These are phyloP conservation scores for Percina caprodes DNA, from an alignment of 2,113 vertebrate species.

Conservation along the genomic window DNA sequence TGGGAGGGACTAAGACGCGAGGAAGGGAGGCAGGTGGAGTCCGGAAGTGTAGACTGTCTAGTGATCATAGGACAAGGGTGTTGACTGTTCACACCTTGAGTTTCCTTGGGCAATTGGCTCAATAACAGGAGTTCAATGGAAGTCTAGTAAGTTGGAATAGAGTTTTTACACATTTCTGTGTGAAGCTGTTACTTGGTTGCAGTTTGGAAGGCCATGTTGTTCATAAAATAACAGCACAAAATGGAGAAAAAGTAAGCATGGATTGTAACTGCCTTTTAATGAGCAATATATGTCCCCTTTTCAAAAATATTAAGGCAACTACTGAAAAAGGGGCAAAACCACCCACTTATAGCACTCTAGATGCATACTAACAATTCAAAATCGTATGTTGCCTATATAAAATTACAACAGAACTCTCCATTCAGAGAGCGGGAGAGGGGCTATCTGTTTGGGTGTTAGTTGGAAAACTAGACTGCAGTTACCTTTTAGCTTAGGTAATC, in stretches of 20 bases:
- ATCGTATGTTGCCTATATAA: neutral
- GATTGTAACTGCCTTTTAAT: neutral
- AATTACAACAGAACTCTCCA: neutral
- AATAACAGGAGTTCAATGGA: neutral
- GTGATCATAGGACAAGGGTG: neutral
- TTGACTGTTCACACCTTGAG: neutral
- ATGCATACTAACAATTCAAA: neutral
- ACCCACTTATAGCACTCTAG: neutral
- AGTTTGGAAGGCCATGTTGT: neutral
- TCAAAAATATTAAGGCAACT: neutral
- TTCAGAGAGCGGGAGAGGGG: neutral
- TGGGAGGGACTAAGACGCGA: too few species aligned
- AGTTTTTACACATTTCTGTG: neutral
- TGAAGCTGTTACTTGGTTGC: neutral
- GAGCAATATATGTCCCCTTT: neutral
- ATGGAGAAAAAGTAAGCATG: neutral
- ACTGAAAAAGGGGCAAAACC: neutral
- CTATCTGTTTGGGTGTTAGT: neutral
- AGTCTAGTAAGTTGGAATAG: neutral
- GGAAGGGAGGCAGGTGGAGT: too few species aligned
- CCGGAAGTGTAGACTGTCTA: neutral
- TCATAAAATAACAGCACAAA: neutral
- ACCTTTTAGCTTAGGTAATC: conserved; percentile 22
- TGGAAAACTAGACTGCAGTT: conserved; percentile 1
- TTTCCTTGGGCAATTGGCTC: neutral